Percentiles rank a stretch among this genome's conserved stretches.
phyloP scores from a whole-genome alignment of 2,888 invertebrate genomes.

The Chrysomela aeneicollis region DNA sequence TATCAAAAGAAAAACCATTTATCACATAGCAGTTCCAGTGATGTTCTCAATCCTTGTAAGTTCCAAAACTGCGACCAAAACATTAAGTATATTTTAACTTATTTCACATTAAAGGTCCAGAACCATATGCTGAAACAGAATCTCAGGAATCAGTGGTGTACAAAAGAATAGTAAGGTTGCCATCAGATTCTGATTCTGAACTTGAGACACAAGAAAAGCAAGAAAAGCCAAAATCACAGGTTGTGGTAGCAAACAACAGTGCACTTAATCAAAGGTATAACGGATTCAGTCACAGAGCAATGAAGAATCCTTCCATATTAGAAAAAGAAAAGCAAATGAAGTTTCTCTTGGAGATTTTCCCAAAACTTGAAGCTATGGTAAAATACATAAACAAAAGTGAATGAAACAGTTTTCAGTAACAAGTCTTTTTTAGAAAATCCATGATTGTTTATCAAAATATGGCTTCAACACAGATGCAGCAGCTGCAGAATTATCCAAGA shows the following conservation, averaged over 20 bases:
- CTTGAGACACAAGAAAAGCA: constrained; percentile 32
- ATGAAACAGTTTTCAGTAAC: constrained; percentile 10
- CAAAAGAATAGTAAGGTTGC: constrained; percentile 40
- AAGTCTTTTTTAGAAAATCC: constrained; percentile 61
- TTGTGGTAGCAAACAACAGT: constrained; percentile 35
- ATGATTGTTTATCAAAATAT: constrained; percentile 65
- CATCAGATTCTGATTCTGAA: constrained; percentile 67
- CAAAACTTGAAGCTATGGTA: constrained; percentile 68
- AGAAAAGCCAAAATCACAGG: constrained; percentile 20
- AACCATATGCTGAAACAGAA: constrained; percentile 20
- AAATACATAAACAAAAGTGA: background rate
- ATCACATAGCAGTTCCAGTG: constrained; percentile 51
- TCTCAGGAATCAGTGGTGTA: constrained; percentile 24
- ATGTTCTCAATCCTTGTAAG: constrained; percentile 50
- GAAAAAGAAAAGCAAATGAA: constrained; percentile 69
- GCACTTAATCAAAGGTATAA: constrained; percentile 36
- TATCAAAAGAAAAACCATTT: constrained; percentile 69
- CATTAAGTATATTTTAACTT: constrained; percentile 25
- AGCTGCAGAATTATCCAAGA: constrained; percentile 63
- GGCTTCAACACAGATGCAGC: constrained; percentile 67
- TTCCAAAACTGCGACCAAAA: constrained; percentile 17
- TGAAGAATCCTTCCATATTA: constrained; percentile 51
- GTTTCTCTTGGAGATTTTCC: constrained; percentile 71
- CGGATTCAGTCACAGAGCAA: constrained; percentile 36
- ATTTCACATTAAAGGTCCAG: constrained; percentile 36